Percentiles rank a stretch among this genome's conserved stretches.
Evolutionary conservation across 2,113 vertebrate species (phyloP).

Genomic region (Falcunculus frontatus): DNA sequence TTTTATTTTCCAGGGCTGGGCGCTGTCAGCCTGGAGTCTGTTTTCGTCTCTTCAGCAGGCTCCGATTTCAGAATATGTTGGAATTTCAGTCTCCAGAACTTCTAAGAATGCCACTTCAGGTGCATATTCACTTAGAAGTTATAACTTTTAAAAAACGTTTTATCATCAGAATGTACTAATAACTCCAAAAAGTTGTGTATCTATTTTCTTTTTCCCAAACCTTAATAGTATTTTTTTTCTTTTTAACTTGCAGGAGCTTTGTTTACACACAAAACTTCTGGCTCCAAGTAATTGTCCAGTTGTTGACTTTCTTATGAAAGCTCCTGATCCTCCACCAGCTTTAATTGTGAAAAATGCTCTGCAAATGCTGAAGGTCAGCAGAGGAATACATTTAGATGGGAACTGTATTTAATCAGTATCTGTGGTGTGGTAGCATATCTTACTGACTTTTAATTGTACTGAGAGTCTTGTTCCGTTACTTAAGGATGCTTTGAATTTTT

Average conservation of each 20-base stretch:
- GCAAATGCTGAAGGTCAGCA: slow-evolving; percentile 90
- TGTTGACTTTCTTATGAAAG: slow-evolving; percentile 90
- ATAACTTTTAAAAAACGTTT: background rate
- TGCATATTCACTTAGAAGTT: slow-evolving; percentile 34
- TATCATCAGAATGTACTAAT: background rate
- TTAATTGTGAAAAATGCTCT: slow-evolving; percentile 86
- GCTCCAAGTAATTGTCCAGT: slow-evolving; percentile 83
- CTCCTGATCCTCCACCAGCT: slow-evolving; percentile 88
- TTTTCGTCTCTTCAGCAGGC: slow-evolving; percentile 89
- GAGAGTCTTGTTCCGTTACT: background rate
- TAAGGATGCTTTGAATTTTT: background rate
- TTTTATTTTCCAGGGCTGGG: slow-evolving; percentile 84
- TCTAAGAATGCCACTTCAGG: slow-evolving; percentile 93
- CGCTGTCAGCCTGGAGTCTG: slow-evolving; percentile 90
- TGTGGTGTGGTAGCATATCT: background rate
- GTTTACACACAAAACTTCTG: slow-evolving; percentile 93
- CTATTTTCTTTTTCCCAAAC: background rate
- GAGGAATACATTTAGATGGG: background rate
- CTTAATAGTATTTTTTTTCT: background rate
- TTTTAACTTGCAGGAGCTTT: slow-evolving; percentile 79
- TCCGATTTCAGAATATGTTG: slow-evolving; percentile 88
- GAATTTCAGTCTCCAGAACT: slow-evolving; percentile 93
- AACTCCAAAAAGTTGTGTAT: background rate
- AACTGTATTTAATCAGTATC: background rate
- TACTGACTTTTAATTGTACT: background rate